Evolutionary conservation across 2,888 invertebrate genomes (phyloP).

Genomic region (Gymnocheta viridis): DNA sequence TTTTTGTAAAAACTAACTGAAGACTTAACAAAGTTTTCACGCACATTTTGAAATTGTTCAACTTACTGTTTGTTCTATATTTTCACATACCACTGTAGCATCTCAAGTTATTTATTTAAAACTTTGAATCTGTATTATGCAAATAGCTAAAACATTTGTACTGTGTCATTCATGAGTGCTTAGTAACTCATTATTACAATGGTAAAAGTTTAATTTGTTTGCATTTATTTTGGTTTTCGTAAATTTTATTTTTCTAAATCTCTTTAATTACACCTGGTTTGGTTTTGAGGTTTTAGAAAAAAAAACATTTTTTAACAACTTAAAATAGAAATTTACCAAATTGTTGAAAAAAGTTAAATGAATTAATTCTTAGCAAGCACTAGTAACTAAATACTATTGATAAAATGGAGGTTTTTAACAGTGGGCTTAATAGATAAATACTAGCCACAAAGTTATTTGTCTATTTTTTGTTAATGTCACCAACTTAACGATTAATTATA

Average conservation of each 20-base stretch:
- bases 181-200: constrained; percentile 31
- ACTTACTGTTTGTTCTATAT: not conserved
- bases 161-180: constrained; percentile 33
- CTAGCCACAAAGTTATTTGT: not conserved
- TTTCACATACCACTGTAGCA: not conserved
- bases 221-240: constrained; percentile 14
- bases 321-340: not conserved
- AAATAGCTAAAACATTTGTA: not conserved
- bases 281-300: constrained; percentile 36
- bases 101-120: not conserved
- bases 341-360: constrained; percentile 23
- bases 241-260: not conserved
- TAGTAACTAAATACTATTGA: not conserved
- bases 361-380: not conserved
- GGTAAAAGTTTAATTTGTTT: constrained; percentile 32
- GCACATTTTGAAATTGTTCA: not conserved
- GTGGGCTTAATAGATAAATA: not conserved
- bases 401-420: not conserved
- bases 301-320: not conserved
- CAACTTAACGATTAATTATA: too few species aligned
- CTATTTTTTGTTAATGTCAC: too few species aligned
- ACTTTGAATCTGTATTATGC: not conserved
- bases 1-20: too few species aligned
- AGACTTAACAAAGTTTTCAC: not conserved
- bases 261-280: not conserved